phyloP scores from a whole-genome alignment of 2,888 invertebrate genomes.

The Tachina grossa region DNA sequence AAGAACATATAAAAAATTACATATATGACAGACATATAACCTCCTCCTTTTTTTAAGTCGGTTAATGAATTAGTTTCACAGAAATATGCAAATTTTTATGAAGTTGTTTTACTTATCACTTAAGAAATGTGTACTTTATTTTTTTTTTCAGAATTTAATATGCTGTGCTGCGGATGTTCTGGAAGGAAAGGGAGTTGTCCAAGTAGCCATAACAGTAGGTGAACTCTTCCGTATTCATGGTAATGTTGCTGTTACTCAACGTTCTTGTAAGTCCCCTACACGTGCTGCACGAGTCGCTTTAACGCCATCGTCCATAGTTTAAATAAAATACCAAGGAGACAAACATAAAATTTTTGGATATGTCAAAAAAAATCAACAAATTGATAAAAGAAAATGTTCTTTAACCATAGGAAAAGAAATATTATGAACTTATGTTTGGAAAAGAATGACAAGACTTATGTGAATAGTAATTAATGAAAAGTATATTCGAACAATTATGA shows the following conservation, averaged over 20 bases:
- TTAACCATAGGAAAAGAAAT: slow-evolving; percentile 50
- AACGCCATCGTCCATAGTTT: slow-evolving; percentile 80
- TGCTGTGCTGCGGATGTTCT: slow-evolving; percentile 96
- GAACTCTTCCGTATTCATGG: no score
- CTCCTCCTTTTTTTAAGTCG: no score
- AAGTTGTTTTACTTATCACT: no score
- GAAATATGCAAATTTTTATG: no score
- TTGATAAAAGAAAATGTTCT: slow-evolving; percentile 52
- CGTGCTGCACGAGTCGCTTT: slow-evolving; percentile 78
- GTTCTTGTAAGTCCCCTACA: slow-evolving; percentile 80
- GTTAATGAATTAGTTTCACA: no score
- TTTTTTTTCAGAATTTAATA: slow-evolving; percentile 90
- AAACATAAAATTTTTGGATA: not conserved
- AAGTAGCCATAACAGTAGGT: slow-evolving; percentile 94
- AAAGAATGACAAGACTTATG: slow-evolving; percentile 43
- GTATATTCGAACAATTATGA: slow-evolving; percentile 51
- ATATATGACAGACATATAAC: no score
- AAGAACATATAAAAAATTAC: no score
- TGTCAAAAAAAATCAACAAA: slow-evolving; percentile 5
- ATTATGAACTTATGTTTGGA: slow-evolving; percentile 50
- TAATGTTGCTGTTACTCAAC: no score
- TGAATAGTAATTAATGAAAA: slow-evolving; percentile 54
- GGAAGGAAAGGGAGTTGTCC: slow-evolving; percentile 93
- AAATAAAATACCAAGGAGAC: slow-evolving; percentile 57
- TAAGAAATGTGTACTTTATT: slow-evolving; percentile 76